Evolutionary conservation across 2,797 vertebrate species (phyloP), one percentile per base, ranked within the genome.

Genomic region (Enteromius paludinosus): DNA sequence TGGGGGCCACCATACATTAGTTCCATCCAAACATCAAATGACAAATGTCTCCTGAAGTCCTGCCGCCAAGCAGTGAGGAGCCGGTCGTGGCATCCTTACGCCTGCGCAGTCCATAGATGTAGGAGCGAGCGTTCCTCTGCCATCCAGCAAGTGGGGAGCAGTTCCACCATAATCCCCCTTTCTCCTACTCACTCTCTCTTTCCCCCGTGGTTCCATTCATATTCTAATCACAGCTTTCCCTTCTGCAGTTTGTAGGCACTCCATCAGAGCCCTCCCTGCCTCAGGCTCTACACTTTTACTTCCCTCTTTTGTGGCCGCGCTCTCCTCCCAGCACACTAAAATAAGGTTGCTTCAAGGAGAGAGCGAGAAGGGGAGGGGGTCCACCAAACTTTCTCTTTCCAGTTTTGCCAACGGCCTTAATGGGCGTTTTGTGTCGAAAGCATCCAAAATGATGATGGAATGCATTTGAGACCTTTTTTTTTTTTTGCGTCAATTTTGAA

Each of bases 181-280:
- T 93, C 85, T 82, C 85, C 75, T 68, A 15, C 91, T 92, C 91
- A 82, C 77, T 83, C 78, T 73, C 85, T 84, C 94, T 87, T 96
- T 95, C 95, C 96, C 96, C 96, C 93, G 94, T 94, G 94, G 96
- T 93, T 95, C 96, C 94, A 99, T 99, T 99, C 97, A 98, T 99
- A 99, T 99, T 98, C 98, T 99, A 99, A 99, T 99, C 98, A 99
- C 98, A 97, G 96, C 95, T 96, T 97, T 96, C 96, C 96, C 96
- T 96, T 95, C 96, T 96, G 95, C 94, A 96, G 96, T 93, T 94
- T 95, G 95, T 96, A 95, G 96, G 95, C 97, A 96, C 97, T 98
- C 96, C 95, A 96, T 96, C 95, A 95, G 94, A 95, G 95, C 95
- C 95, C 94, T 93, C 94, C 86, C 94, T 94, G 94, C 93, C 92